These are phyloP conservation scores for Nemurella pictetii DNA, from an alignment of 2,888 invertebrate species.

Conservation along the genomic window DNA sequence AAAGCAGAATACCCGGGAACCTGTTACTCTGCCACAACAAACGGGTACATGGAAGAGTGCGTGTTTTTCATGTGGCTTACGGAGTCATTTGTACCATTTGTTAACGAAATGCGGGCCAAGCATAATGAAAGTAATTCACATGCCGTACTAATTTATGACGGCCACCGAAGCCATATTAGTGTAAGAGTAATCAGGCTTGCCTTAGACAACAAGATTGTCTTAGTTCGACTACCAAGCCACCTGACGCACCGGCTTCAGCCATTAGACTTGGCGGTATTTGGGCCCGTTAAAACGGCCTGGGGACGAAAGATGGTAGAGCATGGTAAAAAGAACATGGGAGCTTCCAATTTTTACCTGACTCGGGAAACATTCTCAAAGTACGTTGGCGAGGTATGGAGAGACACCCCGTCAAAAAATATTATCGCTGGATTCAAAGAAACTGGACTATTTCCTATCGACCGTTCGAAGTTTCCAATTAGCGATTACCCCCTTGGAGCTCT, in stretches of 20 bases:
- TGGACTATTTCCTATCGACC: background rate
- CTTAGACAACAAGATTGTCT: conserved; percentile 25
- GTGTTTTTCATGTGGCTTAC: conserved; percentile 21
- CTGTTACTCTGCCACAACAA: conserved; percentile 13
- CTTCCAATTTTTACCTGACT: background rate
- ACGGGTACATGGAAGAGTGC: conserved; percentile 25
- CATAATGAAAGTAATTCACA: background rate
- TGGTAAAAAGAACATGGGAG: conserved; percentile 13
- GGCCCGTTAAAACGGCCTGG: conserved; percentile 8
- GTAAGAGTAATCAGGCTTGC: conserved; percentile 14
- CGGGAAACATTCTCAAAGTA: background rate
- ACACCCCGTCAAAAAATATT: background rate
- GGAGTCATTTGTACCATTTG: conserved; percentile 6
- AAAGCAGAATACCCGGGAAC: conserved; percentile 16
- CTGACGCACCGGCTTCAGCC: conserved; percentile 30
- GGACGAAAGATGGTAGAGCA: background rate
- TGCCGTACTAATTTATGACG: conserved; percentile 28
- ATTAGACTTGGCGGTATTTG: conserved; percentile 23
- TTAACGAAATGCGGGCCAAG: conserved; percentile 9
- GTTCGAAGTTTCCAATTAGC: background rate
- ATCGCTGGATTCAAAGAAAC: background rate
- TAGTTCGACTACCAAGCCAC: too few relatives aligned
- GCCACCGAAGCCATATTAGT: conserved; percentile 31
- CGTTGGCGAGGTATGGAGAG: background rate
- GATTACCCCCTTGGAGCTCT: background rate